phyloP scores from a whole-genome alignment of 2,888 invertebrate species.

The Strigamia crassipes region DNA sequence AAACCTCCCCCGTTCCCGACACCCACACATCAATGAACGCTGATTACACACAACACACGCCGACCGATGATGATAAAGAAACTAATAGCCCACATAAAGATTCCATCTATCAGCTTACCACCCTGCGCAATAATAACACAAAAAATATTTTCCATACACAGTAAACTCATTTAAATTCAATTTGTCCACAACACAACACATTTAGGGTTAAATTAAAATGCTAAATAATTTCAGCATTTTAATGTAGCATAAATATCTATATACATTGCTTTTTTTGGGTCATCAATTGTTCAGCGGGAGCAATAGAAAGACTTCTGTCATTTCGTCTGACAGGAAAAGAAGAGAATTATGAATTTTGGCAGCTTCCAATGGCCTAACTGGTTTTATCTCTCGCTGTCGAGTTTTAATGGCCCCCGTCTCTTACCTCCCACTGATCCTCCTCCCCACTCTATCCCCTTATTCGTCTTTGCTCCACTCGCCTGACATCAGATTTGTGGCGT shows the following conservation, averaged over 20 bases:
- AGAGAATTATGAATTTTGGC: constrained; percentile 42
- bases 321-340: constrained; percentile 32
- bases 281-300: neutral
- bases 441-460: constrained; percentile 28
- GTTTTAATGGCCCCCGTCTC: constrained; percentile 42
- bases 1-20: constrained; percentile 35
- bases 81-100: constrained; percentile 42
- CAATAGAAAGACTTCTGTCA: constrained; percentile 40
- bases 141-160: neutral
- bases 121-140: constrained; percentile 3
- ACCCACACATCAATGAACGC: constrained; percentile 44
- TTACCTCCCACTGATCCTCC: constrained; percentile 42
- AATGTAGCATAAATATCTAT: neutral
- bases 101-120: constrained; percentile 40
- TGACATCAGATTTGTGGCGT: constrained; percentile 42
- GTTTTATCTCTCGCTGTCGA: constrained; percentile 42
- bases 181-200: neutral
- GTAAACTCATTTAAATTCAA: neutral
- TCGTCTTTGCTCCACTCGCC: constrained; percentile 35
- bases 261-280: neutral
- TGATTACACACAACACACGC: constrained; percentile 45
- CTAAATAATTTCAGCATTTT: neutral
- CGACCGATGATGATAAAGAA: constrained; percentile 40
- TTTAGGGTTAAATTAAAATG: neutral
- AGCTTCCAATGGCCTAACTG: constrained; percentile 40